Base-by-base conservation (phyloP, 2,888 invertebrate genomes). In the Pristionchus exspectatus region DNA sequence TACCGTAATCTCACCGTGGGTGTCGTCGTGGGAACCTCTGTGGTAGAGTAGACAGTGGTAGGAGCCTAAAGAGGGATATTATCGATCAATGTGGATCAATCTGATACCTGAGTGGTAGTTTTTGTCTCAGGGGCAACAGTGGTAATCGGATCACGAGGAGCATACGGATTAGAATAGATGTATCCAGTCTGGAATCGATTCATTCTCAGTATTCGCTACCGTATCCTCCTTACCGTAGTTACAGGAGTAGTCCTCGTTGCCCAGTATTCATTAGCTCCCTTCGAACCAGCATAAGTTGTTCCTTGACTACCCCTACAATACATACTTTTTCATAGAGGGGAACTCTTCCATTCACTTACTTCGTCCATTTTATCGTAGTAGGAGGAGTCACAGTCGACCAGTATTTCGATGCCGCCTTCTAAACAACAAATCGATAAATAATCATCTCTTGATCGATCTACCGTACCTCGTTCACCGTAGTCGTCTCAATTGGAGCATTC, bases 231-330 rank as follows among this genome's bases (percentile, higher is more conserved):
- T 30, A 85, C 85, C 24, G 85, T 85, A 38, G 85, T 63, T 21
- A 7, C n/a, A 21, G 63, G 85, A 63, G 63, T 30, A 21, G 59
- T 59, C 38, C 27, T 63, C 24, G 85, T 63, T 30, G 85, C 85
- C 85, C 85, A 85, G 38, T 85, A 85, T 30, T 85, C 33, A 33
- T 85, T n/a, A 14, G 85, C 85, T 63, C 85, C 85, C 44, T 63
- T 85, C 12, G 59, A 56, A n/a, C 59, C 85, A 85, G 56, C 30
- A 33, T 85, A 85, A 14, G 54, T 83, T 27, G 83, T 83, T 21
- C n/a, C 54, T 54, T 44, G 33, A 85, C 38, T 38, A 4, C 85
- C 44, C 85, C 85, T 85, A 30, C 12, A 50, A 50, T 50, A 50
- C 12, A 50, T 3, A 50, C 12, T 50, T 12, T 50, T n/a, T n/a